Evolutionary conservation across 2,797 vertebrate species (phyloP), one percentile per base, ranked within the genome.

Genomic region (Erpetoichthys calabaricus): DNA sequence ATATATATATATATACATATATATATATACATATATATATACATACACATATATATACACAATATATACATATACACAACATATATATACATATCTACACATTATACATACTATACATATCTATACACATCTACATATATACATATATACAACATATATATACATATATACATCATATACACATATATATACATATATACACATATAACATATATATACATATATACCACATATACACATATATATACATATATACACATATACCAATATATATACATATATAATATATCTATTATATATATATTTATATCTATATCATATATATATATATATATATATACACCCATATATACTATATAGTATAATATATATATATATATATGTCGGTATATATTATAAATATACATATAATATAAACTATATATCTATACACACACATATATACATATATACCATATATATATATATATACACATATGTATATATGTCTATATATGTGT

Each of bases 1-100:
- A 47, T 47, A 47, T 47, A 47, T 47, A 47, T 47, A 47, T 47
- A 47, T 47, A 47, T 47, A 47, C 47, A 47, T 47, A 47, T 47
- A 47, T 47, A 47, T 47, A 47, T 47, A 47, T 47, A 47, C 47
- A 47, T 47, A 47, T 47, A 47, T 47, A 47, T 47, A 47, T 6
- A 47, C 6, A 47, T 6, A 47, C 6, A 47, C 6, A 47, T 6
- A 47, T 6, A 47, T 6, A 47, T 6, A 47, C 6, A 47, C 6
- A 47, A 47, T 6, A 47, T 6, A 47, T 6, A 47, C 6, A 47
- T 6, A 47, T 6, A 47, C 6, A 47, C n/a, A n/a, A n/a, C n/a
- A 47, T 6, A 47, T 6, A 47, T 47, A 47, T n/a, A 47, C 5
- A 47, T 47, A 47, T 47, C 47, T 47, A 47, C 47, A 47, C 47